Evolutionary conservation across 2,888 invertebrate genomes (phyloP).

Genomic region (Euplagia quadripunctaria): DNA sequence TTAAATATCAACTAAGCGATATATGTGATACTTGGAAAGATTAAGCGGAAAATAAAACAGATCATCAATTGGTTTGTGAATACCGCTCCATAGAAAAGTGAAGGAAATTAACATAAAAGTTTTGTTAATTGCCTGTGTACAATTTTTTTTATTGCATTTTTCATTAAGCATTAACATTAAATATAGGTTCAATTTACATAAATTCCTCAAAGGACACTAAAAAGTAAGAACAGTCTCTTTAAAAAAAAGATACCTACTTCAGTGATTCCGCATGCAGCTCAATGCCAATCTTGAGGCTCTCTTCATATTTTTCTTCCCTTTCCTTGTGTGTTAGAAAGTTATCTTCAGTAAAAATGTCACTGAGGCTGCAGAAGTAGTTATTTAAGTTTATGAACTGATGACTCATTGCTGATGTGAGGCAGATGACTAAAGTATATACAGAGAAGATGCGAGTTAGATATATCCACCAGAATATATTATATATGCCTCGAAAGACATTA

Average conservation of each 20-base stretch:
- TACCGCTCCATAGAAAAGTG: no score
- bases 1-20: no score
- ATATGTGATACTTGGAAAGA: no score
- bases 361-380: conserved; percentile 9
- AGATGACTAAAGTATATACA: conserved; percentile 51
- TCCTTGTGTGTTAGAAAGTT: not conserved
- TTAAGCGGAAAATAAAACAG: no score
- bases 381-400: conserved; percentile 15
- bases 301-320: conserved; percentile 7
- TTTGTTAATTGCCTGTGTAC: no score
- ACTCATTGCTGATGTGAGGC: conserved; percentile 47
- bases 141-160: no score
- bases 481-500: conserved; percentile 9
- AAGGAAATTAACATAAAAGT: no score
- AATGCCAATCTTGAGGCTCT: not conserved
- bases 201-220: no score
- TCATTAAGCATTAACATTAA: no score
- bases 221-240: not conserved
- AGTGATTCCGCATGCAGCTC: conserved; percentile 2
- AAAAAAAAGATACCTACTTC: not conserved
- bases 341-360: not conserved
- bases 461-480: conserved; percentile 57
- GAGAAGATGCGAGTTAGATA: conserved; percentile 48
- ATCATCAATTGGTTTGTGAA: no score
- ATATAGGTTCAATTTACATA: no score